Base-by-base conservation (phyloP, 2,113 vertebrate species). In the Sorex araneus region DNA sequence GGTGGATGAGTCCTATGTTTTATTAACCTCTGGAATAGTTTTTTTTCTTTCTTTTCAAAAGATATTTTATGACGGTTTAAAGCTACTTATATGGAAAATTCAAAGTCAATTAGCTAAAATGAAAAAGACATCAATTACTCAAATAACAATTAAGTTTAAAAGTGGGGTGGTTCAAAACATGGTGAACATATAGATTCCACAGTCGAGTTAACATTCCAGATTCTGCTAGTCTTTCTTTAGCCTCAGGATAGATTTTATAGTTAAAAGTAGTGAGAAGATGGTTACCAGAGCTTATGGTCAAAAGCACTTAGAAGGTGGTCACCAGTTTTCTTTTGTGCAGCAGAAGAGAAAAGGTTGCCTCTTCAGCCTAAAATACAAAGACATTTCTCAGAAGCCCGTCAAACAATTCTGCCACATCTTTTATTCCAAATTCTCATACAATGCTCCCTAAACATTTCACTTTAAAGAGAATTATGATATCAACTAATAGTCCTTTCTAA, bases 11-110 rank as follows among this genome's bases (percentile, higher is more conserved):
- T 88, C 8, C 8, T 47, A 30, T 25, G 27, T 34, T 60, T 76
- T 45, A 43, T 13, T 76, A 76, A 36, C 36, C 28, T 88, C 60
- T 69, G 60, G 76, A 93, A 88, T 18, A 43, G 64, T 74, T 74
- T 43, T 30, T 64, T 73, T 28, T 43, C 30, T 43, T 60, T 67
- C 74, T 73, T 30, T 23, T n/a, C n/a, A 40, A 40, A 28, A 69
- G 66, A 11, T 71, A 12, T 64, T 45, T 71, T 36, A 36, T 19
- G 28, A 36, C 40, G 11, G 73, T 80, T 92, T 80, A 50, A 32
- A 80, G 6, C 32, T 80, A 40, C 32, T 54, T 92, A 1, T 32
- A 19, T 21, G 27, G 71, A 69, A 77, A 54, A 74, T 45, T 82
- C 32, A 34, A 83, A 82, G 64, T 66, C 40, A 83, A 82, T 3